Evolutionary conservation across 2,113 vertebrate genomes (phyloP), one percentile per base, ranked within the genome.

Genomic region (Oncorhynchus clarkii): DNA sequence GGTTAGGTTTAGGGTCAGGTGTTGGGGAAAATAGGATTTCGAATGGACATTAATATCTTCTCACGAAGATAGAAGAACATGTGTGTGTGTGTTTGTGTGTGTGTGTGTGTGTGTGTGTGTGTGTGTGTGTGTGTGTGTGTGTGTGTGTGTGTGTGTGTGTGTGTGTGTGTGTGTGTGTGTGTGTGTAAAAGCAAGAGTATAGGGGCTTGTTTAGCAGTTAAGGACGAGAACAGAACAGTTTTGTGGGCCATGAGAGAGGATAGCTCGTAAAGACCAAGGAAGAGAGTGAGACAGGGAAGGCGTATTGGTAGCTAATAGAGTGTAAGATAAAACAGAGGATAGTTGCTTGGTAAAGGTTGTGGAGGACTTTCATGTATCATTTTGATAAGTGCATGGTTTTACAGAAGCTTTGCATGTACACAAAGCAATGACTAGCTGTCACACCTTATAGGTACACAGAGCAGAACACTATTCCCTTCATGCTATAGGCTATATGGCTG

Each of bases 401-500:
- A 22, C n/a, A 22, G 59, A 54, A 54, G 51, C 16, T 5, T 54
- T 54, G 14, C 59, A 62, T 62, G 20, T 45, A 45, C n/a, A 31
- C n/a, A 45, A 18, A 4, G 34, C 9, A 57, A 29, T 12, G 31
- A 11, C 20, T 20, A 57, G 0, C 49, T 24, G 34, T 78, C 65
- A n/a, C 12, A 3, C 39, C 39, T 45, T 45, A 45, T 11, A 45
- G 9, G 39, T 64, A 57, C 45, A 67, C 54, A 73, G 4, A 72
- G 60, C 39, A 73, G 54, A 70, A 74, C 20, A 34, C 62, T 1
- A 20, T 82, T 18, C 77, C 26, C 31, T 78, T 64, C 64, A 22
- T 68, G 81, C 66, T 71, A 80, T 74, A 45, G 39, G 0, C 39
- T 45, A 45, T 11, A 11, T 76, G 80, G 85, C 84, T 80, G 80